phyloP scores from a whole-genome alignment of 2,888 invertebrate species.

The Stenchaetothrips biformis region DNA sequence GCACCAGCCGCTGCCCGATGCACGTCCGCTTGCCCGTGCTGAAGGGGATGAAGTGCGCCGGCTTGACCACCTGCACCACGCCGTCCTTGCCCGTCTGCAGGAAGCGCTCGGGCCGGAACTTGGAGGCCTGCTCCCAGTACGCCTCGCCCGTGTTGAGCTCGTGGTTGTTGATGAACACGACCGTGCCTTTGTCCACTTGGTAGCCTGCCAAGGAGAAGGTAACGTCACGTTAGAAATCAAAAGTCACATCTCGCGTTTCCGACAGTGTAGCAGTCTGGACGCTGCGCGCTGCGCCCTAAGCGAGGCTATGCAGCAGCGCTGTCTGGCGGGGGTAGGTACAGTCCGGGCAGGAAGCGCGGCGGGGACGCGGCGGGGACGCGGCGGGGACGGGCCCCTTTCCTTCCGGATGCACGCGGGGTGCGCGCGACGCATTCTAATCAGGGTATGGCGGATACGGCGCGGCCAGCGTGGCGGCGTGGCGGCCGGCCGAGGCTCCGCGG shows the following conservation, averaged over 20 bases:
- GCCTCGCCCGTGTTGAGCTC: constrained; percentile 67
- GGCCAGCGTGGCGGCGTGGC: background rate
- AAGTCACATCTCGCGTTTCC: background rate
- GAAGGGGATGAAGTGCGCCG: constrained; percentile 75
- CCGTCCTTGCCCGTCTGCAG: constrained; percentile 50
- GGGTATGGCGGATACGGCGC: background rate
- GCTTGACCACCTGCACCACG: constrained; percentile 50
- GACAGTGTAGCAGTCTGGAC: background rate
- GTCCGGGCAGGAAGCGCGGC: background rate
- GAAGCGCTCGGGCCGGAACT: constrained; percentile 73
- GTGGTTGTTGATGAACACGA: constrained; percentile 80
- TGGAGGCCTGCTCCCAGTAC: constrained; percentile 67
- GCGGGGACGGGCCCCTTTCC: background rate
- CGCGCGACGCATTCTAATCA: background rate
- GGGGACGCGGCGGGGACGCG: too few relatives aligned
- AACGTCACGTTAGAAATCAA: background rate
- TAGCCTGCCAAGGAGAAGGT: constrained; percentile 50
- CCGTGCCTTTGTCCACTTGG: constrained; percentile 67
- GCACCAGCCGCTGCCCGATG: constrained; percentile 75
- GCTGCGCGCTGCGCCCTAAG: background rate
- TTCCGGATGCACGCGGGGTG: background rate
- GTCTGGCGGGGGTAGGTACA: background rate
- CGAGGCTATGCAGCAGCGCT: background rate
- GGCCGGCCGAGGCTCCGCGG: background rate
- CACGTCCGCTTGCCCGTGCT: constrained; percentile 83